These are phyloP conservation scores for Lamellibrachia luymesi DNA, from an alignment of 1,140 invertebrate species.

Conservation along the genomic window DNA sequence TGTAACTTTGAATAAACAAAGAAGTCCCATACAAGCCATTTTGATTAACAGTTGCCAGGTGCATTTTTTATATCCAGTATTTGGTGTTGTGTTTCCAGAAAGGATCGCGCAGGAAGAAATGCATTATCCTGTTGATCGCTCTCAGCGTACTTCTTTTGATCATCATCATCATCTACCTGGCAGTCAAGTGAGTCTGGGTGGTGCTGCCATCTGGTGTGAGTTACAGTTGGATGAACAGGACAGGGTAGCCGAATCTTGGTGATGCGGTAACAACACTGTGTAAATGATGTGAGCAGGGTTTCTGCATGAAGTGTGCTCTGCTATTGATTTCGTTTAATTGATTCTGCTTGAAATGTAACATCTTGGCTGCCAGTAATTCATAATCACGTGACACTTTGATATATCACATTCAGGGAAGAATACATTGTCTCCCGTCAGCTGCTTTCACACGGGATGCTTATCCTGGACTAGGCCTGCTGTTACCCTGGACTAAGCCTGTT, in stretches of 20 bases:
- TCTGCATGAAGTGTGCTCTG: not conserved
- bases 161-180: not conserved
- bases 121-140: not conserved
- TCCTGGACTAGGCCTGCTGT: not conserved
- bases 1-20: not conserved
- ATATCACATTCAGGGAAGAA: not conserved
- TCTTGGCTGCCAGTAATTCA: not conserved
- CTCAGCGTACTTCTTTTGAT: not conserved
- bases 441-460: not conserved
- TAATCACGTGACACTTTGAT: not conserved
- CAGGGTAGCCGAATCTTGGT: not conserved
- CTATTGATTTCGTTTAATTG: not conserved
- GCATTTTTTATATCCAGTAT: not conserved
- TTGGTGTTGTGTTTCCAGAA: slow-evolving; percentile 9
- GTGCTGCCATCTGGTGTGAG: not conserved
- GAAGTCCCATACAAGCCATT: not conserved
- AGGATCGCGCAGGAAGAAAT: slow-evolving; percentile 3
- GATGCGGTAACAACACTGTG: not conserved
- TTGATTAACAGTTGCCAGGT: no score
- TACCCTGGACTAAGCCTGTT: not conserved
- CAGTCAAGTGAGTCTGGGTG: not conserved
- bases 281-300: not conserved
- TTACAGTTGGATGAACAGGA: not conserved
- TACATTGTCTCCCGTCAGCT: not conserved
- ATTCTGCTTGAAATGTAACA: not conserved